Percentiles rank a stretch among this genome's conserved stretches.
Conservation (phyloP, 1,140 invertebrate genomes). For the Oedothorax gibbosus region DNA sequence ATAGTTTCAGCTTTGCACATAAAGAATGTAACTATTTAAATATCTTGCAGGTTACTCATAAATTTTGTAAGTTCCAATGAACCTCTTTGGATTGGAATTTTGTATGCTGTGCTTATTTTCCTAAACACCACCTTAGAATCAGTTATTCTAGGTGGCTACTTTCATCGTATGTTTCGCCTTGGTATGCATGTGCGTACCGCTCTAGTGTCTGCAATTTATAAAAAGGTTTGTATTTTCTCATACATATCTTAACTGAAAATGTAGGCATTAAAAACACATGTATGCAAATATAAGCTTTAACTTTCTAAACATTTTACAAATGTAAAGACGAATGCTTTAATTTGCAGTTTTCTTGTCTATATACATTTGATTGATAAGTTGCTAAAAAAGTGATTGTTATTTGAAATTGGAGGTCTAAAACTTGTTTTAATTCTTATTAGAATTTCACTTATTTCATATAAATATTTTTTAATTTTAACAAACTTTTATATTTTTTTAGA, state of each 20-base stretch:
- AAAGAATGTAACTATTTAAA: neutral
- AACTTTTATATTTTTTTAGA: too few relatives aligned
- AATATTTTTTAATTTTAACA: too few relatives aligned
- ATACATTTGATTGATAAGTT: too few relatives aligned
- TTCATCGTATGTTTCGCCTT: constrained; percentile 82
- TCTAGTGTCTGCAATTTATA: constrained; percentile 64
- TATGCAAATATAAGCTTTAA: neutral
- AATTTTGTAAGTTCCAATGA: constrained; percentile 75
- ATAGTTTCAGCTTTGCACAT: too few relatives aligned
- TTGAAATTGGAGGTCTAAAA: too few relatives aligned
- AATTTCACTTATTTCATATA: too few relatives aligned
- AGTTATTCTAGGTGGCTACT: constrained; percentile 88
- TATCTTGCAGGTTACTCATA: constrained; percentile 69
- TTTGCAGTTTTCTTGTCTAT: too few relatives aligned
- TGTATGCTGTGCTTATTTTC: constrained; percentile 77
- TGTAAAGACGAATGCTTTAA: neutral
- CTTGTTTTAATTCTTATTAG: too few relatives aligned
- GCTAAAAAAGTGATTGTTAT: too few relatives aligned
- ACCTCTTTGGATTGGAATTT: constrained; percentile 85
- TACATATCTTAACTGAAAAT: too few relatives aligned
- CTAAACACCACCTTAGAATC: constrained; percentile 70
- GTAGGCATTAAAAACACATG: neutral
- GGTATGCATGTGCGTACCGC: constrained; percentile 64
- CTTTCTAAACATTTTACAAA: neutral
- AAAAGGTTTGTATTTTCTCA: constrained; percentile 58